Percentiles rank a stretch among this genome's conserved stretches.
Evolutionary conservation across 2,113 vertebrate species (phyloP).

Genomic region (Nesoenas mayeri): DNA sequence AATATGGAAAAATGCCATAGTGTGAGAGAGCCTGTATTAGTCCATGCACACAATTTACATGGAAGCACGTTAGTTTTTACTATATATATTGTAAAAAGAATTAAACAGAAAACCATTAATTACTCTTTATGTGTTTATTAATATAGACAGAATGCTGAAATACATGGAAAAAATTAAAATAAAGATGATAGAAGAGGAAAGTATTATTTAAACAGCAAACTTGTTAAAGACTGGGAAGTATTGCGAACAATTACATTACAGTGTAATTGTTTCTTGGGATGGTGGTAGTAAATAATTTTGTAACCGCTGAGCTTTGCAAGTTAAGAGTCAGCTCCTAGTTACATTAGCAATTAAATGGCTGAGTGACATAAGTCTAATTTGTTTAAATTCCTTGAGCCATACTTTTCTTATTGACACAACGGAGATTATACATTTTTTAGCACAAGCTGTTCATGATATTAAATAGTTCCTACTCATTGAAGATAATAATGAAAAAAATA

Average conservation of each 20-base stretch:
- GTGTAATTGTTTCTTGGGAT: neutral
- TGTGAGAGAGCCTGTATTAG: neutral
- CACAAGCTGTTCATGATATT: neutral
- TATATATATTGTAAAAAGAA: neutral
- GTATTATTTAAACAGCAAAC: neutral
- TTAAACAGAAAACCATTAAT: neutral
- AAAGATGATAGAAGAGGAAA: neutral
- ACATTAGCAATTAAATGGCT: neutral
- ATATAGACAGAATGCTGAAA: neutral
- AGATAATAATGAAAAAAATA: neutral
- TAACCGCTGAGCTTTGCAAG: neutral
- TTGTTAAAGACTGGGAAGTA: neutral
- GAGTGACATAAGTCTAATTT: neutral
- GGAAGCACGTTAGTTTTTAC: neutral
- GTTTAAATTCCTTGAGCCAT: neutral
- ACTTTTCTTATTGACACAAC: neutral
- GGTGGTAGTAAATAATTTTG: neutral
- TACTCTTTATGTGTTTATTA: neutral
- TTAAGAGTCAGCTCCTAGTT: neutral
- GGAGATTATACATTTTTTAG: neutral
- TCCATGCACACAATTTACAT: accelerated
- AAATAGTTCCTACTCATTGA: neutral
- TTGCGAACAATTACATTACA: neutral
- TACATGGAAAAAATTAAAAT: neutral
- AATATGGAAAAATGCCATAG: neutral